A percentile compares a stretch with the other conserved stretches of the same genome.
Conservation (phyloP, 2,888 invertebrate genomes). For the Drosophila peninsularis region DNA sequence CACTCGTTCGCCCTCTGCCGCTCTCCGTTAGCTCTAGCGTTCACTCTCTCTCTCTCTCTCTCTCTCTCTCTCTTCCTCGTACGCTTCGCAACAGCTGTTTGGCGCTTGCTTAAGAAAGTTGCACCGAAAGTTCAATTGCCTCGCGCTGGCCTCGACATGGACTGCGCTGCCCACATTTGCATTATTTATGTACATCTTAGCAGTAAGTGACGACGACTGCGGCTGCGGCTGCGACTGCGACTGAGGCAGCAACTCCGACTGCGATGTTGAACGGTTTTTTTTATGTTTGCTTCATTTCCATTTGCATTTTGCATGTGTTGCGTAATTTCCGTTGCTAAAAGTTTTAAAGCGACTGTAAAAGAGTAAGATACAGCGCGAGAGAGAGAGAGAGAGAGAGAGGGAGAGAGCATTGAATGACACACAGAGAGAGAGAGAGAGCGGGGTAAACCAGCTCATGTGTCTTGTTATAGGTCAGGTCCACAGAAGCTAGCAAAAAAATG, state of each 20-base stretch:
- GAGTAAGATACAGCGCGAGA: background rate
- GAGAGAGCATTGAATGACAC: too few species aligned
- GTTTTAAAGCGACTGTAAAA: conserved; percentile 26
- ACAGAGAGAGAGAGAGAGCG: conserved; percentile 22
- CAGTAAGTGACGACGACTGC: conserved; percentile 35
- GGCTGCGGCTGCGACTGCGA: background rate
- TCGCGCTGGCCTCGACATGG: conserved; percentile 42
- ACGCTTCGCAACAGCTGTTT: conserved; percentile 66
- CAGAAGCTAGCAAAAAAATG: conserved; percentile 18
- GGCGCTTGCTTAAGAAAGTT: conserved; percentile 68
- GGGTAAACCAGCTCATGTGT: conserved; percentile 30
- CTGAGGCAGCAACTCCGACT: conserved; percentile 21
- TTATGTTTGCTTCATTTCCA: conserved; percentile 59
- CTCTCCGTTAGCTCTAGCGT: background rate
- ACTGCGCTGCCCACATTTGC: conserved; percentile 62
- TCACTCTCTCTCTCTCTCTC: background rate
- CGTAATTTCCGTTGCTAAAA: conserved; percentile 71
- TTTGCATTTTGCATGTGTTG: conserved; percentile 74
- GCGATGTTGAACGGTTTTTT: conserved; percentile 20
- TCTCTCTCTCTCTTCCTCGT: background rate
- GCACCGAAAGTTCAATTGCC: conserved; percentile 77
- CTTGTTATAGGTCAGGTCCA: conserved; percentile 60
- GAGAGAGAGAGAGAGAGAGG: background rate
- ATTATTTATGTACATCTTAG: conserved; percentile 68
- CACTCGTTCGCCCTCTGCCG: conserved; percentile 48